Base-by-base conservation (phyloP, 2,797 vertebrate genomes). In the Galago senegalensis region DNA sequence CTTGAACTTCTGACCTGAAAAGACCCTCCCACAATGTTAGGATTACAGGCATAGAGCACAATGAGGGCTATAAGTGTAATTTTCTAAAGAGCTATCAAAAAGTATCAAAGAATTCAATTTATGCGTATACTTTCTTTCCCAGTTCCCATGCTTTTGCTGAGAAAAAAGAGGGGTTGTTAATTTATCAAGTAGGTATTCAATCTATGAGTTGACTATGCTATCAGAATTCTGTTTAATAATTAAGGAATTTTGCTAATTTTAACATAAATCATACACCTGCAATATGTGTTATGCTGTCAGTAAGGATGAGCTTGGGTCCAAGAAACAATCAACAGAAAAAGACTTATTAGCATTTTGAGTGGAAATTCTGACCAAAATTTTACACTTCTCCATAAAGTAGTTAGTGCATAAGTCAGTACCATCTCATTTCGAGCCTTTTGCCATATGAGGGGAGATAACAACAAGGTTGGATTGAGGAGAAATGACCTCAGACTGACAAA, bases 341-440 rank as follows among this genome's bases (percentile, higher is more conserved):
- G 23, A 87, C 27, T 0, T 4, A 40, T 77, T 88, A 84, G 21
- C 63, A 92, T 72, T 86, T 23, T 73, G 49, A 80, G 9, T 49
- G 16, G 43, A 88, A 89, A 94, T 49, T 81, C 60, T 87, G 67
- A 91, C 46, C 60, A 23, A 87, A 94, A 65, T 89, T n/a, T n/a
- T 21, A 53, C 60, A 49, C 23, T 67, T 87, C 65, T 92, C 25
- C 31, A 31, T 88, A 63, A 87, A 81, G 77, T 49, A 76, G 34
- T 37, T 84, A 69, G 31, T 81, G 31, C 25, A 23, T 37, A 69
- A 86, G 7, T 18, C 73, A 87, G 14, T 58, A 56, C 23, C 17
- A 67, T 84, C 34, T 92, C 27, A 46, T 25, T 70, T 91, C 60
- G 25, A 65, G 34, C 49, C 43, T 60, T 16, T 65, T 34, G 43